Conservation (phyloP, 2,113 vertebrate genomes). For the Elephantulus edwardii region DNA sequence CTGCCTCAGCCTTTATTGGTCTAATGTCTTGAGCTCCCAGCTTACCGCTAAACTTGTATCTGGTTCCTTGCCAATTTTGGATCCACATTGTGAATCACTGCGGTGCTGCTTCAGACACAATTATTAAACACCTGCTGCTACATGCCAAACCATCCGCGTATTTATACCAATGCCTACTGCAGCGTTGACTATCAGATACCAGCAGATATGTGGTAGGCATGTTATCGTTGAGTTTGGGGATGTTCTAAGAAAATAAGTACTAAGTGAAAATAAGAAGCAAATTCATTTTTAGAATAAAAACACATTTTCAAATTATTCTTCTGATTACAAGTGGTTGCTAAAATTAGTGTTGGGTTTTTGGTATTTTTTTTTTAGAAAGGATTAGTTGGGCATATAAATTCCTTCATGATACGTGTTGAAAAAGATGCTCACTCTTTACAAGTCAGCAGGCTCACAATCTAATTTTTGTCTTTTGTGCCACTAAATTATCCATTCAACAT, state of each 20-base stretch:
- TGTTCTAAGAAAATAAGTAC: conserved; percentile 48
- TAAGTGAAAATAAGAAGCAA: conserved; percentile 76
- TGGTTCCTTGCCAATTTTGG: conserved; percentile 39
- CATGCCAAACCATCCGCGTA: not conserved
- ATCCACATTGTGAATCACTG: conserved; percentile 50
- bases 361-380: not conserved
- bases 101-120: conserved; percentile 42
- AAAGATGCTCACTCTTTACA: not conserved
- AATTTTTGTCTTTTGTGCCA: not conserved
- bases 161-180: conserved; percentile 44
- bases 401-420: not conserved
- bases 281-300: conserved; percentile 78
- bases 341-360: conserved; percentile 55
- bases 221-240: not conserved
- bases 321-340: conserved; percentile 50
- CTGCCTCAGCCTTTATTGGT: conserved; percentile 45
- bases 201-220: not conserved
- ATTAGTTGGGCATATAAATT: not conserved
- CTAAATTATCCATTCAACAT: not conserved
- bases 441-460: not conserved
- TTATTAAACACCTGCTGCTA: conserved; percentile 70
- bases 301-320: conserved; percentile 71
- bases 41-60: conserved; percentile 59
- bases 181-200: conserved; percentile 19
- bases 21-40: conserved; percentile 45